Conservation (phyloP, 2,888 invertebrate species). For the Meganola albula region DNA sequence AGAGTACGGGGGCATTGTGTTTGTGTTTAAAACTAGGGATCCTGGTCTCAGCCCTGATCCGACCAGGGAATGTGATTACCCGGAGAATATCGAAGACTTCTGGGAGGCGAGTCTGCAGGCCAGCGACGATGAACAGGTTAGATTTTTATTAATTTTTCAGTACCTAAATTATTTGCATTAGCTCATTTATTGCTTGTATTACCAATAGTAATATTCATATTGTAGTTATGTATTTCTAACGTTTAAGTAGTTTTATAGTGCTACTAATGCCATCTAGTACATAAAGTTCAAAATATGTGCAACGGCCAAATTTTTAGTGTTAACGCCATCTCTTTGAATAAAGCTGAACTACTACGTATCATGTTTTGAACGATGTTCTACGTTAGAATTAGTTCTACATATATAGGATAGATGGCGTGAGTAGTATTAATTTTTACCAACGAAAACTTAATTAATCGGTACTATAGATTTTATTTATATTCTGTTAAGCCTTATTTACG, state of each 20-base stretch:
- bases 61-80: constrained; percentile 53
- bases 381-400: too few relatives aligned
- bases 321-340: background rate
- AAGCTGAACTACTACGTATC: background rate
- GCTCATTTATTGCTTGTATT: background rate
- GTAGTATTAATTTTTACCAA: too few relatives aligned
- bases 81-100: constrained; percentile 70
- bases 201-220: background rate
- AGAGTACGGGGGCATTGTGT: constrained; percentile 63
- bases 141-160: constrained; percentile 2
- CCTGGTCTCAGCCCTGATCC: constrained; percentile 66
- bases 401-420: too few relatives aligned
- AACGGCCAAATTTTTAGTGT: background rate
- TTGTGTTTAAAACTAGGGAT: constrained; percentile 57
- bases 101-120: constrained; percentile 53
- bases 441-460: too few relatives aligned
- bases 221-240: background rate
- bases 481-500: too few relatives aligned
- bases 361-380: background rate
- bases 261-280: too few relatives aligned
- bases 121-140: constrained; percentile 52
- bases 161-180: background rate
- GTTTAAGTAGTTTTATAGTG: too few relatives aligned
- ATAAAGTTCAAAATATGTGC: background rate
- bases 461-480: too few relatives aligned